These are phyloP conservation scores for Axinella damicornis DNA, from an alignment of 37 sponge, comb jelly and placozoan species.

Conservation along the genomic window DNA sequence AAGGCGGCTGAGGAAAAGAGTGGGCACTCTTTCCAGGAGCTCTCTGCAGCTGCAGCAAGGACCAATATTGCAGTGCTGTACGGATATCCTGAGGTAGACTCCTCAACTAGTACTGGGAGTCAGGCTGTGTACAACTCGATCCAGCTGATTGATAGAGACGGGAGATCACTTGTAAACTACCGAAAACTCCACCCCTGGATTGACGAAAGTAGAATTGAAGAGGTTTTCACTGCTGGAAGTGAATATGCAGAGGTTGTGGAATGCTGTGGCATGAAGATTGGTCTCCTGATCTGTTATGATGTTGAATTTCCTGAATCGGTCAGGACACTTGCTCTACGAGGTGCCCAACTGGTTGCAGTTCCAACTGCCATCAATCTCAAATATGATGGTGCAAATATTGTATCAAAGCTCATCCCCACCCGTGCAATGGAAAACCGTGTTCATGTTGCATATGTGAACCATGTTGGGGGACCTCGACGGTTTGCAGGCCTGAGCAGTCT, in stretches of 20 bases:
- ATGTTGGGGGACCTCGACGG: conserved; percentile 1
- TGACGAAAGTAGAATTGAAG: not conserved
- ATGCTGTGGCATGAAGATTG: conserved; percentile 64
- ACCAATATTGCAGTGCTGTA: conserved; percentile 44
- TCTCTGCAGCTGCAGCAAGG: conserved; percentile 49
- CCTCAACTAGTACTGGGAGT: not conserved
- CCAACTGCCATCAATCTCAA: conserved; percentile 35
- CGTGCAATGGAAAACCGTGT: conserved; percentile 54
- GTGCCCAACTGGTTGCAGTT: conserved; percentile 44
- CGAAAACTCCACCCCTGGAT: conserved; percentile 63
- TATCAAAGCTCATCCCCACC: not conserved
- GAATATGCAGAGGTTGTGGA: conserved; percentile 20
- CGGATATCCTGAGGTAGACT: conserved; percentile 65
- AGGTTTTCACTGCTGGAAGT: conserved; percentile 47
- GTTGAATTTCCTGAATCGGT: conserved; percentile 66
- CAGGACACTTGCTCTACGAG: conserved; percentile 30
- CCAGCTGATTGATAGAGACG: conserved; percentile 64
- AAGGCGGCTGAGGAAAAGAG: conserved; percentile 39
- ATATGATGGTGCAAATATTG: not conserved
- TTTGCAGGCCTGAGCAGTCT: conserved; percentile 21
- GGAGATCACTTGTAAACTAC: conserved; percentile 47
- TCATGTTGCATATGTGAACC: conserved; percentile 60
- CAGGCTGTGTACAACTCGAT: conserved; percentile 53
- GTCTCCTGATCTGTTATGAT: conserved; percentile 67
- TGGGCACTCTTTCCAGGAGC: conserved; percentile 48